Conservation (phyloP, 2,797 vertebrate genomes). For the Characodon lateralis region DNA sequence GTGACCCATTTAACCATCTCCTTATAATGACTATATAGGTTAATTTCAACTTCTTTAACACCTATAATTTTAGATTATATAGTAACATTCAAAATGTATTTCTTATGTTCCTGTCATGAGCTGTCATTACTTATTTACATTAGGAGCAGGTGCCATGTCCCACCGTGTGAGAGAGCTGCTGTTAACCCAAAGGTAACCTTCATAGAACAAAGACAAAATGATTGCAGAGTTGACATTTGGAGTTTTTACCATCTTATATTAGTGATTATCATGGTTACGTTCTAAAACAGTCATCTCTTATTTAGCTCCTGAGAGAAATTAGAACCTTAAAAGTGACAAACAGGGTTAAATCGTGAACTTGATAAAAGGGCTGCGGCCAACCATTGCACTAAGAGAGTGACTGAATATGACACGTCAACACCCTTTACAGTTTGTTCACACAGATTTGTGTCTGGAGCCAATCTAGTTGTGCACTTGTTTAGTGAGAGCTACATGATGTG, state of each 20-base stretch:
- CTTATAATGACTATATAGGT: neutral
- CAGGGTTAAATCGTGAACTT: neutral
- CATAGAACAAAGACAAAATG: neutral
- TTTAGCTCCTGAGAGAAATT: neutral
- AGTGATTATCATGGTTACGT: neutral
- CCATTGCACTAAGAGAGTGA: neutral
- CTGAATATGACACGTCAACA: slow-evolving; percentile 1
- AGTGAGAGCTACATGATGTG: neutral
- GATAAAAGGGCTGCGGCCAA: neutral
- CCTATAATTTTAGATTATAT: neutral
- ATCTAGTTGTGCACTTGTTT: neutral
- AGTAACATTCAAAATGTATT: neutral
- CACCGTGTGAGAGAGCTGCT: neutral
- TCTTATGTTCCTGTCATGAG: neutral
- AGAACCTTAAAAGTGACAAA: neutral
- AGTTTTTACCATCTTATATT: neutral
- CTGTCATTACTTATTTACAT: neutral
- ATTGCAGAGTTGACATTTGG: neutral
- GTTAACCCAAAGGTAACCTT: neutral
- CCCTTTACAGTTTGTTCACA: slow-evolving; percentile 1
- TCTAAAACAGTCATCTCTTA: neutral
- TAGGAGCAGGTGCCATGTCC: neutral
- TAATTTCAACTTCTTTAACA: neutral
- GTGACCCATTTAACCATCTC: neutral
- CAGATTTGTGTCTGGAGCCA: neutral